These are phyloP conservation scores for Coleophora flavipennella DNA, from an alignment of 2,888 invertebrate genomes.

Conservation along the genomic window DNA sequence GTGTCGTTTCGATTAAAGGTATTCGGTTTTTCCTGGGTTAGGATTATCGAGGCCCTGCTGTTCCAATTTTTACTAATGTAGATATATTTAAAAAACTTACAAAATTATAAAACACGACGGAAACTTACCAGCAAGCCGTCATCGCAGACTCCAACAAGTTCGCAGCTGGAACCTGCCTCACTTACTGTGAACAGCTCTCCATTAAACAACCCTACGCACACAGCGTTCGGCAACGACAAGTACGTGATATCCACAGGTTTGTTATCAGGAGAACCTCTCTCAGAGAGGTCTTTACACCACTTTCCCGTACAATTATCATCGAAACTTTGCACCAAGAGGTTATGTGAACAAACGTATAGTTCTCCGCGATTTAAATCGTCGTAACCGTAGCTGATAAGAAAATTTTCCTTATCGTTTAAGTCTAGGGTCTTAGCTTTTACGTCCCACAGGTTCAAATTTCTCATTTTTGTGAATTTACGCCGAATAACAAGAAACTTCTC, in stretches of 20 bases:
- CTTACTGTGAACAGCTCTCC: conserved; percentile 51
- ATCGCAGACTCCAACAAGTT: conserved; percentile 44
- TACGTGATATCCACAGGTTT: conserved; percentile 53
- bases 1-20: too few species aligned
- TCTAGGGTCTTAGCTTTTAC: conserved; percentile 33
- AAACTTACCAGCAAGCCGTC: conserved; percentile 39
- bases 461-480: conserved; percentile 31
- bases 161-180: conserved; percentile 33
- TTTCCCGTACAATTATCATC: conserved; percentile 34
- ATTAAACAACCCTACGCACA: conserved; percentile 49
- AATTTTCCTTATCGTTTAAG: conserved; percentile 25
- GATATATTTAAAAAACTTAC: background rate
- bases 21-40: too few species aligned
- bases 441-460: conserved; percentile 50
- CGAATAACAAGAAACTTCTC: too few species aligned
- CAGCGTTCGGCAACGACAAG: conserved; percentile 39
- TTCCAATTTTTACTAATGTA: too few species aligned
- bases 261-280: conserved; percentile 50
- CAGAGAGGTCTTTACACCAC: conserved; percentile 44
- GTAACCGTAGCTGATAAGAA: conserved; percentile 41
- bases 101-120: background rate
- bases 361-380: conserved; percentile 39
- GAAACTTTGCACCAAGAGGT: conserved; percentile 43
- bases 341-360: conserved; percentile 48
- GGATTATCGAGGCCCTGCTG: too few species aligned